Evolutionary conservation across 1,140 invertebrate genomes (phyloP).

Genomic region (Scaptomyza montana): DNA sequence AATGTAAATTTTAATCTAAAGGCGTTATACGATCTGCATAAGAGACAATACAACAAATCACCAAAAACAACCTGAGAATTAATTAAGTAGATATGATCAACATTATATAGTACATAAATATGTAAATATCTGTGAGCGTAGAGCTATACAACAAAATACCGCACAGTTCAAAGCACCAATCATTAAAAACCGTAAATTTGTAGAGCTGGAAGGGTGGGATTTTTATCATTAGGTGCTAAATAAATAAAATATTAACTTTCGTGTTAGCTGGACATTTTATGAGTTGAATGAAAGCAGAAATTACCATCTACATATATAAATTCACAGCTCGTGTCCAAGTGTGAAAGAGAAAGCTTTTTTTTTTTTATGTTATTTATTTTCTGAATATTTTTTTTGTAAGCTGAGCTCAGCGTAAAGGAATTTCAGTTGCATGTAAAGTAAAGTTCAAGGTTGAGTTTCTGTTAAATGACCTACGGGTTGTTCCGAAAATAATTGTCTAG

Average conservation of each 20-base stretch:
- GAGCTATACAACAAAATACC: slow-evolving; percentile 17
- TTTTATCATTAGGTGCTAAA: slow-evolving; percentile 63
- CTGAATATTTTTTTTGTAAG: slow-evolving; percentile 1
- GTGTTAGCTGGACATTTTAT: slow-evolving; percentile 34
- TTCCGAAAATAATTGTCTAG: slow-evolving; percentile 30
- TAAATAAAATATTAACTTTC: slow-evolving; percentile 48
- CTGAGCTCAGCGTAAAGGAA: slow-evolving; percentile 62
- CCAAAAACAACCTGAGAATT: slow-evolving; percentile 45
- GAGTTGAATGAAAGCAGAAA: slow-evolving; percentile 56
- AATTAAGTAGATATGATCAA: slow-evolving; percentile 46
- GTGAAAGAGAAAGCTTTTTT: slow-evolving; percentile 54
- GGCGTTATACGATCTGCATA: slow-evolving; percentile 44
- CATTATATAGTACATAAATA: not conserved
- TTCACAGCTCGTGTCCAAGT: slow-evolving; percentile 48
- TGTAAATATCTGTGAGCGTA: slow-evolving; percentile 26
- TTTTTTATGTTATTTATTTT: slow-evolving; percentile 13
- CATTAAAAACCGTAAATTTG: slow-evolving; percentile 37
- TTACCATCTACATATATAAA: slow-evolving; percentile 62
- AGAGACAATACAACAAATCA: slow-evolving; percentile 73
- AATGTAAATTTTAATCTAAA: slow-evolving; percentile 30
- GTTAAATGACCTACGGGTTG: slow-evolving; percentile 10
- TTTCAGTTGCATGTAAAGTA: slow-evolving; percentile 34
- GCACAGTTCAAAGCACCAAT: slow-evolving; percentile 59
- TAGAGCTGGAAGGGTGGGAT: slow-evolving; percentile 9
- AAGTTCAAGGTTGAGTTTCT: slow-evolving; percentile 38